These are phyloP conservation scores for Dicrostonyx torquatus DNA, from an alignment of 2,797 vertebrate genomes.

Conservation along the genomic window DNA sequence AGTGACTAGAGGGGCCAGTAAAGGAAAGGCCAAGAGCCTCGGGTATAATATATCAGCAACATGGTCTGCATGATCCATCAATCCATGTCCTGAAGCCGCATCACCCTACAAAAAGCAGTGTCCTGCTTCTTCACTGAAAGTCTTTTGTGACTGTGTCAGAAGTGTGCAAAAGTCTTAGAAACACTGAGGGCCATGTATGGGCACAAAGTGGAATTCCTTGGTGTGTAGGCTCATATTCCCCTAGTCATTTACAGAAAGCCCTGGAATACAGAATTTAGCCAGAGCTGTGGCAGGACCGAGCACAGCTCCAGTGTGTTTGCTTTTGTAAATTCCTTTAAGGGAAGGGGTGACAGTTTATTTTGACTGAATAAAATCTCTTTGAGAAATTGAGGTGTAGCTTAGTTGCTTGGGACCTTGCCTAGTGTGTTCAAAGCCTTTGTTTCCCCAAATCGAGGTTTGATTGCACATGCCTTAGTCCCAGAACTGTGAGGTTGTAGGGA, in stretches of 20 bases:
- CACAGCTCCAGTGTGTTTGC: background rate
- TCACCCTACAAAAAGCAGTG: rapidly evolving
- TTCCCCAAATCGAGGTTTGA: background rate
- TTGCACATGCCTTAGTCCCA: background rate
- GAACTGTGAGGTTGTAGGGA: background rate
- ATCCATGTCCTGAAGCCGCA: background rate
- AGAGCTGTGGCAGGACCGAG: background rate
- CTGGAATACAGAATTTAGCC: background rate
- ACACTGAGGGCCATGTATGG: background rate
- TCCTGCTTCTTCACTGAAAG: background rate
- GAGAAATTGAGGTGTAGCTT: background rate
- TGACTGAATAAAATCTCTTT: background rate
- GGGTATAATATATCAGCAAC: background rate
- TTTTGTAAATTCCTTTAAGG: background rate
- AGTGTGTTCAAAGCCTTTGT: background rate
- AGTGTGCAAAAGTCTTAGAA: background rate
- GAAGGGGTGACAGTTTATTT: background rate
- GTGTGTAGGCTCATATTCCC: background rate
- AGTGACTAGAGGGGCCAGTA: background rate
- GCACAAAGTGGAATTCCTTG: background rate
- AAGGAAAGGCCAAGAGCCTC: background rate
- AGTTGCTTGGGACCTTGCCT: background rate
- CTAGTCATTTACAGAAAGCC: background rate
- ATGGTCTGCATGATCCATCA: background rate
- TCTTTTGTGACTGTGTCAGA: background rate